These are phyloP conservation scores for Gobio occitaniae DNA, from an alignment of 2,797 vertebrate species.

Conservation along the genomic window DNA sequence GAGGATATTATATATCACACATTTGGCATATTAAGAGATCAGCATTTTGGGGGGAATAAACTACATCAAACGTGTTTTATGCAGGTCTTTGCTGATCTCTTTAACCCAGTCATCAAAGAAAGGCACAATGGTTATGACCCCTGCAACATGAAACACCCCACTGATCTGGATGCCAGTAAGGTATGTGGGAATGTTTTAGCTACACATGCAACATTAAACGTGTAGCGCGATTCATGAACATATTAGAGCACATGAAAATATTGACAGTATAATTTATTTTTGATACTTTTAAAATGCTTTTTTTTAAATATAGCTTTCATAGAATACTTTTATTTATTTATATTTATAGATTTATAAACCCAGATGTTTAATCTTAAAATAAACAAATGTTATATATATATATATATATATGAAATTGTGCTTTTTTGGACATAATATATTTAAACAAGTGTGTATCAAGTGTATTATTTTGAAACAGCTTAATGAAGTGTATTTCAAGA, in stretches of 20 bases:
- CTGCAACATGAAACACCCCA: slow-evolving; percentile 88
- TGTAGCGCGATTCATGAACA: neutral
- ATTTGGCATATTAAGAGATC: neutral
- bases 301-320: neutral
- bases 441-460: too few relatives aligned
- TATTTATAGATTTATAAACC: too few relatives aligned
- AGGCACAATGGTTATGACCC: slow-evolving; percentile 96
- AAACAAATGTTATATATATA: too few relatives aligned
- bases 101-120: slow-evolving; percentile 92
- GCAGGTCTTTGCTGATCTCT: slow-evolving; percentile 91
- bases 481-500: too few relatives aligned
- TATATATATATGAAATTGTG: too few relatives aligned
- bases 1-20: slow-evolving; percentile 45
- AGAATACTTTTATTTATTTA: neutral
- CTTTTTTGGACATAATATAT: too few relatives aligned
- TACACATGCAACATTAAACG: neutral
- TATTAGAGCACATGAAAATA: neutral
- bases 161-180: slow-evolving; percentile 92
- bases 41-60: neutral
- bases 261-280: neutral
- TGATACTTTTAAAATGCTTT: neutral
- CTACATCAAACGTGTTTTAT: slow-evolving; percentile 5
- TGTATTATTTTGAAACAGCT: too few relatives aligned
- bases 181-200: slow-evolving; percentile 67
- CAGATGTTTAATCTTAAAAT: too few relatives aligned